Evolutionary conservation across 35 echinoderm and acorn worm species (phyloP), one percentile per base, ranked within the genome.

Genomic region (Holothuria glaberrima): DNA sequence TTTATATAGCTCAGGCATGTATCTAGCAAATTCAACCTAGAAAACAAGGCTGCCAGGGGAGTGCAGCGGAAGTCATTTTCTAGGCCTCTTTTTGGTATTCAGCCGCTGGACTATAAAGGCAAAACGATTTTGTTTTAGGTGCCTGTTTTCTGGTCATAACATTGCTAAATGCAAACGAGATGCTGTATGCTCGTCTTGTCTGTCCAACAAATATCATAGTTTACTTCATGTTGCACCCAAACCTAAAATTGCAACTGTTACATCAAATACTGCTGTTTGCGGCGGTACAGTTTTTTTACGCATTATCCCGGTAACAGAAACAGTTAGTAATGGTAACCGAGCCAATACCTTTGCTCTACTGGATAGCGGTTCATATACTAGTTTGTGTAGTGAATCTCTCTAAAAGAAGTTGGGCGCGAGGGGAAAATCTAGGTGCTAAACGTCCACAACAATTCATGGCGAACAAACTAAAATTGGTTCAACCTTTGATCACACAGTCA

Each of bases 331-430:
- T 48, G 89, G 89, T 38, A 82, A 82, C 82, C 74, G 36, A 35
- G 63, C 82, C 22, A 30, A 82, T 66, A 90, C 89, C 20, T 34
- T 81, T 16, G 89, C 89, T 50, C n/a, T 90, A 13, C 59, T 90
- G 9, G 89, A 90, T 50, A 80, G 35, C 66, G 89, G 89, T 22
- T 90, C 89, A 48, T 75, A 90, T 41, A 90, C 89, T 45, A 90
- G 20, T 46, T 20, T 90, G 21, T 90, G 89, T 22, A 60, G 48
- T 24, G 57, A 90, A 46, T 21, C 19, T 21, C 74, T 65, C 46
- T 44, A 33, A 36, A 68, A 82, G 35, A 79, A 82, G 21, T 45
- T 90, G 16, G 74, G 89, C 4, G n/a, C 68, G 2, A 34, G 36
- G 21, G 89, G 89, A 29, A 90, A 90, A 26, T 33, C 58, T 28